Evolutionary conservation across 2,888 invertebrate species (phyloP).

Genomic region (Conus canariensis): DNA sequence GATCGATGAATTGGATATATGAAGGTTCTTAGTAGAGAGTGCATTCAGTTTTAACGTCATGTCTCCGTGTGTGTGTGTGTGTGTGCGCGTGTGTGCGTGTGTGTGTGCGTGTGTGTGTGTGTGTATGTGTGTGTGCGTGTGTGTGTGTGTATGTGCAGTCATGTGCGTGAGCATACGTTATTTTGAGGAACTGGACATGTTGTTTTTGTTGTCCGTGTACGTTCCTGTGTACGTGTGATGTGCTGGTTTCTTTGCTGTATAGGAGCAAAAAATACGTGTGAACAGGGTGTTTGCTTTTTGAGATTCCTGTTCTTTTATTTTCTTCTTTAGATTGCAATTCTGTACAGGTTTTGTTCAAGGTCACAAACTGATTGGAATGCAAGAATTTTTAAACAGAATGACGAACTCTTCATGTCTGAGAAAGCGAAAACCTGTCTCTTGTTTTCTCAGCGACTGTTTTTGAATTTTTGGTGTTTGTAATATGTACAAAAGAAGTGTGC

Average conservation of each 20-base stretch:
- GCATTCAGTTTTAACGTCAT: background rate
- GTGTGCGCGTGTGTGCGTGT: background rate
- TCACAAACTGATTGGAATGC: background rate
- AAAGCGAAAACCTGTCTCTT: background rate
- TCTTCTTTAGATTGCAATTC: background rate
- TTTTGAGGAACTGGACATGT: too few relatives aligned
- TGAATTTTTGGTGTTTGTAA: background rate
- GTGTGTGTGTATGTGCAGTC: background rate
- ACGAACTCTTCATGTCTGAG: background rate
- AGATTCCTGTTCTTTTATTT: background rate
- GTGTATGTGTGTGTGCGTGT: constrained; percentile 2
- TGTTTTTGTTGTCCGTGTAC: too few relatives aligned
- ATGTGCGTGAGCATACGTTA: background rate
- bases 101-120: background rate
- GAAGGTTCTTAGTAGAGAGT: background rate
- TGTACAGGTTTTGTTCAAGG: background rate
- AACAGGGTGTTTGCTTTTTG: background rate
- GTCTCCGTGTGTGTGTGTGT: constrained; percentile 2
- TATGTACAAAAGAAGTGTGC: background rate
- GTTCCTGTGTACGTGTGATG: background rate
- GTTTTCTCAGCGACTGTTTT: background rate
- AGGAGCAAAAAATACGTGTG: background rate
- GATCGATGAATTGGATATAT: background rate
- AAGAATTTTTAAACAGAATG: background rate
- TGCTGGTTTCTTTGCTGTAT: background rate